Percentiles rank a stretch among this genome's conserved stretches.
phyloP scores from a whole-genome alignment of 2,113 vertebrate species.

The Hypomesus transpacificus region DNA sequence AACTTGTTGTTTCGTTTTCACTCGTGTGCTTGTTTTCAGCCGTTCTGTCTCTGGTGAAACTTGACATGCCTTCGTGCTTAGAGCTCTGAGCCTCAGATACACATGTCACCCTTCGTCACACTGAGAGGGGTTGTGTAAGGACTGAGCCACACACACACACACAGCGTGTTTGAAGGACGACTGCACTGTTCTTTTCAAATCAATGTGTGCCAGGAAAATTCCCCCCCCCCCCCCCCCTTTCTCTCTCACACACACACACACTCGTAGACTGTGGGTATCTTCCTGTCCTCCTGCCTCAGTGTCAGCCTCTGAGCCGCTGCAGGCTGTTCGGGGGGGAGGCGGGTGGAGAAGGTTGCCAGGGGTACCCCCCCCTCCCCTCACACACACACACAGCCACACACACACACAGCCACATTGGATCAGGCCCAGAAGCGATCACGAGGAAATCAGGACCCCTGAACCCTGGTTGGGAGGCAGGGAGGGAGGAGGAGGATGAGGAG shows the following conservation, averaged over 20 bases:
- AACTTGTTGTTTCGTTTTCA: too few relatives aligned
- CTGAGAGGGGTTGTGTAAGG: background rate
- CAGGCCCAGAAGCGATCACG: background rate
- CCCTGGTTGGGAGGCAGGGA: constrained; percentile 5
- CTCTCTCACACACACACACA: constrained; percentile 8
- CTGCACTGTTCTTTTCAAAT: constrained; percentile 27
- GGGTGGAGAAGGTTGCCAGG: background rate
- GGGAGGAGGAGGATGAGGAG: constrained; percentile 7
- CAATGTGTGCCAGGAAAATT: constrained; percentile 29
- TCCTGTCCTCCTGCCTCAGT: constrained; percentile 64
- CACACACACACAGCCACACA: background rate
- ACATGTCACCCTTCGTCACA: background rate
- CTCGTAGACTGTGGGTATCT: constrained; percentile 58
- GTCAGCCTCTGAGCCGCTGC: constrained; percentile 56
- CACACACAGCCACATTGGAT: background rate
- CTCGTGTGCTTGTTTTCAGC: too few relatives aligned
- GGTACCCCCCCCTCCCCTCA: background rate
- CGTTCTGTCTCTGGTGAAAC: too few relatives aligned
- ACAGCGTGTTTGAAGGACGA: background rate
- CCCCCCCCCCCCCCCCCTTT: background rate
- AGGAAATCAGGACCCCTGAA: constrained; percentile 11
- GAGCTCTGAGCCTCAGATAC: background rate
- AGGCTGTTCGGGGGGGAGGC: constrained; percentile 10
- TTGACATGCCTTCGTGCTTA: background rate
- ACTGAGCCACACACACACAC: constrained; percentile 4